Percentiles rank a stretch among this genome's conserved stretches.
Conservation (phyloP, 1,140 invertebrate species). For the Conopomorpha cramerella region DNA sequence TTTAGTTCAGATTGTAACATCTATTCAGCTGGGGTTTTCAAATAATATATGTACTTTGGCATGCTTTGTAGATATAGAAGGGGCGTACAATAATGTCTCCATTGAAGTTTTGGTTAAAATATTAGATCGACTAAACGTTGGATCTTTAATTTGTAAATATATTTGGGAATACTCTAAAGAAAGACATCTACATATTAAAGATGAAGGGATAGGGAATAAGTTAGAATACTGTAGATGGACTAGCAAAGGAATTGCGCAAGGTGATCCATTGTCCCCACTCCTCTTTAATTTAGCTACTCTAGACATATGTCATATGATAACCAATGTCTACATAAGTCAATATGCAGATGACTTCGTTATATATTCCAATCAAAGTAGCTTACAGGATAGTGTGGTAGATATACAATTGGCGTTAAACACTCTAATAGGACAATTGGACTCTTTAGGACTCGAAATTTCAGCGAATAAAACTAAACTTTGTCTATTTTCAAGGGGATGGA, state of each 20-base stretch:
- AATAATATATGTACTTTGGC: slow-evolving; percentile 10
- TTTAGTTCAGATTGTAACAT: slow-evolving; percentile 7
- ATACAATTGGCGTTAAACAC: slow-evolving; percentile 8
- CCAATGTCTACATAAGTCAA: slow-evolving; percentile 8
- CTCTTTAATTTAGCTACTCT: slow-evolving; percentile 14
- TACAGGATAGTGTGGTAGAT: slow-evolving; percentile 3
- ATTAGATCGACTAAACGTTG: slow-evolving; percentile 10
- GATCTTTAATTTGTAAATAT: slow-evolving; percentile 9
- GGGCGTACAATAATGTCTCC: slow-evolving; percentile 15
- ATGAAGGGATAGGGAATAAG: slow-evolving; percentile 4
- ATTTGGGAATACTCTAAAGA: slow-evolving; percentile 13
- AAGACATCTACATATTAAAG: slow-evolving; percentile 10
- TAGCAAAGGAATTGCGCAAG: slow-evolving; percentile 13
- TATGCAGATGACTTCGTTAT: slow-evolving; percentile 16
- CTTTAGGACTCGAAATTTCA: slow-evolving; percentile 10
- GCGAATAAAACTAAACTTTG: slow-evolving; percentile 9
- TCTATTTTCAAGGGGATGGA: slow-evolving; percentile 11
- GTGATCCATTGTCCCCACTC: slow-evolving; percentile 14
- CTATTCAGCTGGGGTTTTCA: slow-evolving; percentile 14
- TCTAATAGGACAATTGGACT: slow-evolving; percentile 3
- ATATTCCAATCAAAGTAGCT: slow-evolving; percentile 4
- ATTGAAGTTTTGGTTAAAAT: slow-evolving; percentile 6
- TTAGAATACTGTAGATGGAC: not conserved
- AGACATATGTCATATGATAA: slow-evolving; percentile 5
- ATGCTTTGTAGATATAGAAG: slow-evolving; percentile 17